These are phyloP conservation scores for Microcaecilia unicolor DNA, from an alignment of 2,797 vertebrate genomes.

Conservation along the genomic window DNA sequence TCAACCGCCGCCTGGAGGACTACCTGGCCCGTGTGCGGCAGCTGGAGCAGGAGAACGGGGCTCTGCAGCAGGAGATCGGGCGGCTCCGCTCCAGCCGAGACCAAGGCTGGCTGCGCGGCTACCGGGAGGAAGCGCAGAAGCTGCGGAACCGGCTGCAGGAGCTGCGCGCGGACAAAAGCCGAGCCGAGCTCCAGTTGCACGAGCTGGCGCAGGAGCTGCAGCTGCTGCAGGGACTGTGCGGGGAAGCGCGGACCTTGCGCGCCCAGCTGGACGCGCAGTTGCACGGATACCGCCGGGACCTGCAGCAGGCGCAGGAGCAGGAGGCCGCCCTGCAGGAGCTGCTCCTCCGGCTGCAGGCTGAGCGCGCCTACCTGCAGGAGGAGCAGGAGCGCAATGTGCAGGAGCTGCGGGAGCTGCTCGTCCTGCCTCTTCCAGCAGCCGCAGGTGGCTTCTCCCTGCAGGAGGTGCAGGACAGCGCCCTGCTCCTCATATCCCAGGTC, in stretches of 20 bases:
- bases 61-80: slow-evolving; percentile 63
- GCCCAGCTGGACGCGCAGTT: slow-evolving; percentile 67
- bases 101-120: slow-evolving; percentile 20
- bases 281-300: slow-evolving; percentile 53
- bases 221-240: slow-evolving; percentile 52
- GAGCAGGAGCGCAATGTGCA: slow-evolving; percentile 52
- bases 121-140: slow-evolving; percentile 60
- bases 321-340: slow-evolving; percentile 70
- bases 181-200: slow-evolving; percentile 75
- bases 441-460: slow-evolving; percentile 42
- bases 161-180: slow-evolving; percentile 65
- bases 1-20: slow-evolving; percentile 74
- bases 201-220: slow-evolving; percentile 68
- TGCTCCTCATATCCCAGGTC: slow-evolving; percentile 61
- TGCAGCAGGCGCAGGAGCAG: slow-evolving; percentile 55
- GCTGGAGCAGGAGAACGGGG: slow-evolving; percentile 78
- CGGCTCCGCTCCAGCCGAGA: slow-evolving; percentile 34
- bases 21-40: slow-evolving; percentile 77
- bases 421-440: too few relatives aligned
- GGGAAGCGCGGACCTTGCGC: slow-evolving; percentile 57
- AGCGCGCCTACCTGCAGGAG: slow-evolving; percentile 59
- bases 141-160: slow-evolving; percentile 67
- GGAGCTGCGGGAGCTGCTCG: slow-evolving; percentile 50
- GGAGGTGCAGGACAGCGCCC: slow-evolving; percentile 65
- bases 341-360: slow-evolving; percentile 56